Evolutionary conservation across 2,797 vertebrate species (phyloP), one percentile per base, ranked within the genome.

Genomic region (Periparus ater): DNA sequence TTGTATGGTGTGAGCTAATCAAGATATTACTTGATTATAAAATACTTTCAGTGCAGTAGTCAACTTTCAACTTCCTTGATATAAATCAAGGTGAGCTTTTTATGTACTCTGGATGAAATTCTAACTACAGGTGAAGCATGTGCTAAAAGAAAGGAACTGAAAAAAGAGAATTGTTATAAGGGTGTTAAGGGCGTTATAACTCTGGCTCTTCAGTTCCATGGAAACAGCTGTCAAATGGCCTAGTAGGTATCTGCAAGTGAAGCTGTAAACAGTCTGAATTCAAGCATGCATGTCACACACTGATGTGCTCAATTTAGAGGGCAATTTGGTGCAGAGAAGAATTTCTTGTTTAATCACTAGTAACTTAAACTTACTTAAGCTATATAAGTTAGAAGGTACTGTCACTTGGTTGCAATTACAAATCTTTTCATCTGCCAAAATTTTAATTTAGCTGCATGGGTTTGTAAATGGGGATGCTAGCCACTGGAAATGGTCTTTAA

Each of bases 31-130:
- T 53, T 73, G 53, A 26, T 58, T 40, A 30, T 18, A 40, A 79
- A 80, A 66, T 45, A 51, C 6, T 25, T 36, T 48, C 9, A 25
- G 58, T 81, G 85, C 93, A 88, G 51, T 53, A 94, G 50, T 53
- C 89, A 93, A 70, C 91, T 97, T 94, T 67, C 48, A 88, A 20
- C 27, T 94, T 86, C 12, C 50, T 53, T 73, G 50, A 70, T 88
- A 82, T 61, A 96, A 96, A 91, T 62, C 67, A 88, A 75, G 44
- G n/a, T 4, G 12, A 88, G 29, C 5, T 86, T 91, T 92, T 77
- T 51, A 73, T 57, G 34, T 32, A 82, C 32, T 85, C 91, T 63
- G 58, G 18, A 67, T 70, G 17, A 80, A 87, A 22, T 72, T 91
- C 67, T 92, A 85, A 85, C 45, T 79, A 79, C 66, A 73, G 20